These are phyloP conservation scores for Acanthosepion esculentum DNA, from an alignment of 2,888 invertebrate species.

Conservation along the genomic window DNA sequence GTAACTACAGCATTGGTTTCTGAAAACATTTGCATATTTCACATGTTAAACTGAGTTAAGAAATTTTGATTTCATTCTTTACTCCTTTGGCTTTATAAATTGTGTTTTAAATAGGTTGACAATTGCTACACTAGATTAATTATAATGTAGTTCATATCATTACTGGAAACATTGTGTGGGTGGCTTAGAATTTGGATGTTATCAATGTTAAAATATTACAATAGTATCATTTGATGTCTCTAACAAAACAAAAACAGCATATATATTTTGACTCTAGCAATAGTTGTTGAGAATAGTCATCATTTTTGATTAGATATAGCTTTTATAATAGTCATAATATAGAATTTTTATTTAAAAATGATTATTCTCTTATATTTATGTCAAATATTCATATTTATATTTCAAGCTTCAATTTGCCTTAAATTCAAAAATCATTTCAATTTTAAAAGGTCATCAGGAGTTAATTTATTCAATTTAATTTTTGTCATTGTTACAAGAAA, in stretches of 20 bases:
- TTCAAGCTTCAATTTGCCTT: not conserved
- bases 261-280: not conserved
- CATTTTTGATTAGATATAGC: not conserved
- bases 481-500: not conserved
- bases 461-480: not conserved
- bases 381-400: not conserved
- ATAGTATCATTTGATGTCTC: no score
- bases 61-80: not conserved
- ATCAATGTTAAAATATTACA: no score
- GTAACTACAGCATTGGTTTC: not conserved
- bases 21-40: not conserved
- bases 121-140: no score
- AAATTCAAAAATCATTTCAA: slow-evolving; percentile 6
- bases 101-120: no score
- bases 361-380: not conserved
- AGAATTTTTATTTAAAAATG: not conserved
- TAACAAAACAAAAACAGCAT: no score
- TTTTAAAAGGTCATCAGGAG: not conserved
- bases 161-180: no score
- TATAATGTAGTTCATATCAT: no score
- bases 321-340: not conserved
- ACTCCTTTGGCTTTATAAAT: no score
- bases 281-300: not conserved
- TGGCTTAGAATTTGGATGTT: no score
- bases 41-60: not conserved